These are phyloP conservation scores for Takifugu flavidus DNA, from an alignment of 2,113 vertebrate genomes.

Conservation along the genomic window DNA sequence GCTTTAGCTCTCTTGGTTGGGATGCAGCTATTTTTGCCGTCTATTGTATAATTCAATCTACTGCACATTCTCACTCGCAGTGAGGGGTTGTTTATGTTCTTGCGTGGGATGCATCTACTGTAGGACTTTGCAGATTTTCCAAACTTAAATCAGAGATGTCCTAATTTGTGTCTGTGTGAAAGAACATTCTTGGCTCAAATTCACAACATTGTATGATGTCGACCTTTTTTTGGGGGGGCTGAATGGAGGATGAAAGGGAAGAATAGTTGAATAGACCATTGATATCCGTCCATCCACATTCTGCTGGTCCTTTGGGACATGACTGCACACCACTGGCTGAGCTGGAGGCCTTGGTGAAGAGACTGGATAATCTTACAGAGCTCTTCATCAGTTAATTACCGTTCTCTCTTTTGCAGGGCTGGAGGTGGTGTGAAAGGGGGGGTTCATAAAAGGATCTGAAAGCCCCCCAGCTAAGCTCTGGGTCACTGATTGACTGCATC, in stretches of 20 bases:
- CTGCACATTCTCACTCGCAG: conserved; percentile 47
- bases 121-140: neutral
- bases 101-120: conserved; percentile 26
- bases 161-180: conserved; percentile 50
- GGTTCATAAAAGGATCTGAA: conserved; percentile 63
- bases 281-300: conserved; percentile 59
- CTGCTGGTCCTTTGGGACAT: conserved; percentile 56
- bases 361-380: conserved; percentile 68
- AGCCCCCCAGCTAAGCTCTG: conserved; percentile 64
- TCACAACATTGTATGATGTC: conserved; percentile 3
- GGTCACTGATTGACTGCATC: conserved; percentile 71
- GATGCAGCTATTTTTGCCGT: conserved; percentile 64
- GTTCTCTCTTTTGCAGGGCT: conserved; percentile 63
- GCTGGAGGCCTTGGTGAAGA: conserved; percentile 43
- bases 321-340: conserved; percentile 54
- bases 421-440: conserved; percentile 48
- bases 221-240: neutral
- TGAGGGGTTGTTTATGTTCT: conserved; percentile 46
- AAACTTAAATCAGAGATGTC: no score
- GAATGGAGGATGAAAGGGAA: conserved; percentile 56
- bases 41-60: conserved; percentile 69
- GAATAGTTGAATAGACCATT: conserved; percentile 60
- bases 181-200: conserved; percentile 36
- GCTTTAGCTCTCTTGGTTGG: conserved; percentile 32
- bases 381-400: conserved; percentile 76